Percentiles rank a stretch among this genome's conserved stretches.
Conservation (phyloP, 2,797 vertebrate species). For the Chromis chromis region DNA sequence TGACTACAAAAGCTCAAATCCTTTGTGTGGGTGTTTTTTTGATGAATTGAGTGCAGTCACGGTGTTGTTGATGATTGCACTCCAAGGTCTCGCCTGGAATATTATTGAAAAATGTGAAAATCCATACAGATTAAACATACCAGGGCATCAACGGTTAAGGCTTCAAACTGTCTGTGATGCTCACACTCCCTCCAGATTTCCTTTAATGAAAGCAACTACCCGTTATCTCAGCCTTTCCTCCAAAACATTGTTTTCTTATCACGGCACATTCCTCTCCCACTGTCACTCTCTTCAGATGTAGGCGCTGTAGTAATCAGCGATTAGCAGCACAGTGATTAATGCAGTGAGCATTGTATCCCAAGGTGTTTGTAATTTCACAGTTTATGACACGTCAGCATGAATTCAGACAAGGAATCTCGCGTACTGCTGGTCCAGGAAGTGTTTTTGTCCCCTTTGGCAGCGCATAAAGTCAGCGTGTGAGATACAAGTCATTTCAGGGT, state of each 20-base stretch:
- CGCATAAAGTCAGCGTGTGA: slow-evolving; percentile 25
- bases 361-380: not conserved
- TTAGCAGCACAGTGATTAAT: slow-evolving; percentile 1
- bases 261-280: slow-evolving; percentile 24
- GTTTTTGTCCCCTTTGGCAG: slow-evolving; percentile 9
- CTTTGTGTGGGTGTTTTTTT: not conserved
- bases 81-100: not conserved
- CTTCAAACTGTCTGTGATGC: not conserved
- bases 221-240: slow-evolving; percentile 4
- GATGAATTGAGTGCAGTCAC: not conserved
- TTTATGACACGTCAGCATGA: slow-evolving; percentile 19
- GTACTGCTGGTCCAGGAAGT: not conserved
- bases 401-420: not conserved
- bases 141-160: not conserved
- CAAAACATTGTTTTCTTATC: slow-evolving; percentile 2
- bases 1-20: not conserved
- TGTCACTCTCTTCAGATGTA: not conserved
- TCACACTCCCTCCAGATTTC: not conserved
- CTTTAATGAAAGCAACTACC: not conserved
- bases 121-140: not conserved
- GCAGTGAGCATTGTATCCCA: slow-evolving; percentile 6
- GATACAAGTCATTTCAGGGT: slow-evolving; percentile 54
- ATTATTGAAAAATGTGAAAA: not conserved
- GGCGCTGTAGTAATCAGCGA: slow-evolving; percentile 24
- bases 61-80: not conserved